Base-by-base conservation (phyloP, 2,888 invertebrate species). In the Acanthopleura granulata region DNA sequence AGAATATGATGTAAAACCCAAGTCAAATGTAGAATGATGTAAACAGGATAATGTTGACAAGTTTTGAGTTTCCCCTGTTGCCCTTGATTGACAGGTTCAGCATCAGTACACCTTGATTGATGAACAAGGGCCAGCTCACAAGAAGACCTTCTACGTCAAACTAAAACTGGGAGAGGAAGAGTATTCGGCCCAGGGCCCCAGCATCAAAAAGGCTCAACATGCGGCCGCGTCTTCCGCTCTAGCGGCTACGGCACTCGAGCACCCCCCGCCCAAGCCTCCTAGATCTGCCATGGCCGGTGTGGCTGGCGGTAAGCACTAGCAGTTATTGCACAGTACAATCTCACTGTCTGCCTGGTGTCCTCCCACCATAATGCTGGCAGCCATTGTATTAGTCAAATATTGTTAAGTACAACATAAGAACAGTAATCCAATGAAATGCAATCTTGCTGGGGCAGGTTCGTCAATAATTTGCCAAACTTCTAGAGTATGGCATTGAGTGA, bases 121-220 rank as follows among this genome's bases (percentile, higher is more conserved):
- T 89, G 98, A 99, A 92, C 95, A 95, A 86, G 99, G 99, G 75
- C 99, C 99, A 74, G 97, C 99, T 81, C 99, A 99, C 92, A 96
- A 97, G 90, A 99, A 99, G 92, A 94, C 95, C 84, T 99, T 99
- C 92, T 97, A 96, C 80, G 98, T 99, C 81, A 96, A 96, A 79
- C 93, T 99, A 82, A 95, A 97, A 89, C 92, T 99, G 83, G 97
- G 91, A 0, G 90, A 91, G 29, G 88, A 96, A 79, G 91, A 91
- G 73, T 93, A 91, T 81, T 86, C 88, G 30, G 91, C 98, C 57
- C 95, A 95, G 81, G 99, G 99, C 71, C 94, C 95, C 78, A 98
- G 98, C 85, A 99, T 99, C 87, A 99, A 98, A 91, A 97, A 98
- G 91, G 99, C 99, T 40, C 99, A 99, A 91, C 98, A 99, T 91